Evolutionary conservation across 2,113 vertebrate genomes (phyloP).

Genomic region (Peucedramus taeniatus): DNA sequence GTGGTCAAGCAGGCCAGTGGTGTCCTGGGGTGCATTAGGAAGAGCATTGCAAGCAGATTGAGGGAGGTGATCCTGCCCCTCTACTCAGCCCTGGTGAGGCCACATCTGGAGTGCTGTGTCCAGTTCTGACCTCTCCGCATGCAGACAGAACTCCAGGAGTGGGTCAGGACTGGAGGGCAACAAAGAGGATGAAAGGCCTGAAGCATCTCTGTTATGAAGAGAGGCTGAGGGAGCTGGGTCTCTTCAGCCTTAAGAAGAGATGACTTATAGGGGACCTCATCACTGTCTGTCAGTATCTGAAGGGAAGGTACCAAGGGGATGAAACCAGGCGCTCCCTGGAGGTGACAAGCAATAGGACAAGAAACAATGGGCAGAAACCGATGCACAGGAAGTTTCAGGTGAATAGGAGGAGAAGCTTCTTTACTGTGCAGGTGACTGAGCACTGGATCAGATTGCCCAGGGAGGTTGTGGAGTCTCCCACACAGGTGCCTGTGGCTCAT

Average conservation of each 20-base stretch:
- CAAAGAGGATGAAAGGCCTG: neutral
- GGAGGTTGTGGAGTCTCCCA: neutral
- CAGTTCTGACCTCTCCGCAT: neutral
- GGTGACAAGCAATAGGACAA: neutral
- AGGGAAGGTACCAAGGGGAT: neutral
- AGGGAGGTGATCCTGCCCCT: neutral
- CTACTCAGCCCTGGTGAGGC: neutral
- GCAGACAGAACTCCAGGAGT: neutral
- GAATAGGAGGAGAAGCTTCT: neutral
- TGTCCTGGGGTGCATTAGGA: neutral
- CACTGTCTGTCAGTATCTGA: neutral
- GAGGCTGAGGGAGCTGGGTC: neutral
- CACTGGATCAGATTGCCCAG: neutral
- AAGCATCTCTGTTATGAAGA: accelerated
- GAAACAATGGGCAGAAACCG: neutral
- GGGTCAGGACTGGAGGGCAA: neutral
- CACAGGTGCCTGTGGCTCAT: neutral
- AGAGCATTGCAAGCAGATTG: accelerated
- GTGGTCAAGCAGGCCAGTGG: accelerated
- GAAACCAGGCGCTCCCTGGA: neutral
- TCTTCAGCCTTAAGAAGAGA: neutral
- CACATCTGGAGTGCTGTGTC: neutral
- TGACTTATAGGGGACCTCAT: neutral
- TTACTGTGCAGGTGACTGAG: neutral
- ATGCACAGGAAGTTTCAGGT: neutral